A percentile compares a stretch with the other conserved stretches of the same genome.
Conservation (phyloP, 2,797 vertebrate species). For the Urocyon cinereoargenteus region DNA sequence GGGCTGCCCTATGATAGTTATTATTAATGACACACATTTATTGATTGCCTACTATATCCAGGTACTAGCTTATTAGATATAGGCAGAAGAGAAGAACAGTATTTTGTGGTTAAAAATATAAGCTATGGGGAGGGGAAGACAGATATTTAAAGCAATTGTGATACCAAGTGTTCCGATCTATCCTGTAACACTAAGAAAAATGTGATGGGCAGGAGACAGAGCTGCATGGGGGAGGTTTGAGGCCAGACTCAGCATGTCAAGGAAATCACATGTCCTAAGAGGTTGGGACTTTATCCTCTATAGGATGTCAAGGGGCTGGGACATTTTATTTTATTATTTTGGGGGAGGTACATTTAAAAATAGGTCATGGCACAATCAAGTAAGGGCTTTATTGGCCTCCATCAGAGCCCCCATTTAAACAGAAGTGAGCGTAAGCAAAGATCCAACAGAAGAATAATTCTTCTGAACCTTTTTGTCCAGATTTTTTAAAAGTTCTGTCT, state of each 20-base stretch:
- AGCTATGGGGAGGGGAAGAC: background rate
- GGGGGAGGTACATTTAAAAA: background rate
- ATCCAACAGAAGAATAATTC: background rate
- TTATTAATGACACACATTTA: background rate
- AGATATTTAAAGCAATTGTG: background rate
- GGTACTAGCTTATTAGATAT: background rate
- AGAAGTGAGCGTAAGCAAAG: background rate
- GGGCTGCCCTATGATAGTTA: background rate
- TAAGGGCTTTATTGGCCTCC: background rate
- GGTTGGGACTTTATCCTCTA: background rate
- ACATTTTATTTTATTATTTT: background rate
- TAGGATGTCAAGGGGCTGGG: background rate
- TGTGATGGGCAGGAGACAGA: background rate
- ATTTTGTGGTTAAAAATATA: background rate
- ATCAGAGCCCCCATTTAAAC: background rate
- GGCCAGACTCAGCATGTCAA: background rate
- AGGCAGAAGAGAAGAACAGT: background rate
- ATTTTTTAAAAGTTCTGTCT: conserved; percentile 21
- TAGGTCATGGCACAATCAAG: background rate
- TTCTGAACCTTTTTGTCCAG: background rate
- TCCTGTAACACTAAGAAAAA: background rate
- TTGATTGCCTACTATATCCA: background rate
- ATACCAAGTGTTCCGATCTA: background rate
- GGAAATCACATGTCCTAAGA: background rate
- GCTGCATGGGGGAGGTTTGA: background rate